Conservation (phyloP, 2,113 vertebrate species). For the Sceloporus tristichus region DNA sequence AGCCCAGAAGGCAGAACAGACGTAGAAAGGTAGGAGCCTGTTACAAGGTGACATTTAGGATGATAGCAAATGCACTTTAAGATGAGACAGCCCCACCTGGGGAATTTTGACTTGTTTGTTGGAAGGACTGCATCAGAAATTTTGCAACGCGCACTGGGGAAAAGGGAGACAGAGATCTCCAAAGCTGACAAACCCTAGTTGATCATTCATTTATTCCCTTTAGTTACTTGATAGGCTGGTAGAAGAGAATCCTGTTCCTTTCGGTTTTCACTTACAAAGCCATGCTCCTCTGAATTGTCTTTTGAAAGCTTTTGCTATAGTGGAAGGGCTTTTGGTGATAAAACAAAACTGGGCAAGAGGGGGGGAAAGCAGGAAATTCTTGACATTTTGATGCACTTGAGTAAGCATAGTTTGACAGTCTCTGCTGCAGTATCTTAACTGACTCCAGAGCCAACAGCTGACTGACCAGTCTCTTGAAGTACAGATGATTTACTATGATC, state of each 20-base stretch:
- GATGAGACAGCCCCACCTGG: constrained; percentile 46
- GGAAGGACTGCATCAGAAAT: constrained; percentile 25
- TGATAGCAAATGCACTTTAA: constrained; percentile 76
- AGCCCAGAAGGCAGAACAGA: constrained; percentile 17
- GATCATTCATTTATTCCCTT: neutral
- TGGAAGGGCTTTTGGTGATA: constrained; percentile 56
- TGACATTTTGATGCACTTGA: no score
- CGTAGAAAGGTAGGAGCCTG: constrained; percentile 52
- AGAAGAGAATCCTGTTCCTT: constrained; percentile 28
- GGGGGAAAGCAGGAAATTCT: neutral
- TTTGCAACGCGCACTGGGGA: constrained; percentile 39
- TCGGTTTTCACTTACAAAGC: constrained; percentile 18
- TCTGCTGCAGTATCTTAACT: neutral
- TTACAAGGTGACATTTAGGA: constrained; percentile 66
- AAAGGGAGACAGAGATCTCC: constrained; percentile 34
- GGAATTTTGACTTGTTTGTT: constrained; percentile 49
- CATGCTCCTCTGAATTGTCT: neutral
- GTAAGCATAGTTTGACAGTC: neutral
- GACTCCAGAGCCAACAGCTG: neutral
- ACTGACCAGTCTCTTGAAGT: neutral
- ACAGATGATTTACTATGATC: neutral
- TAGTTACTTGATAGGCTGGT: constrained; percentile 25
- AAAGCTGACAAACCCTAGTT: constrained; percentile 15
- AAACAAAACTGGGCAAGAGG: constrained; percentile 23
- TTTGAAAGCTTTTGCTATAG: constrained; percentile 22